Conservation (phyloP, 2,888 invertebrate species). For the Nowickia ferox region DNA sequence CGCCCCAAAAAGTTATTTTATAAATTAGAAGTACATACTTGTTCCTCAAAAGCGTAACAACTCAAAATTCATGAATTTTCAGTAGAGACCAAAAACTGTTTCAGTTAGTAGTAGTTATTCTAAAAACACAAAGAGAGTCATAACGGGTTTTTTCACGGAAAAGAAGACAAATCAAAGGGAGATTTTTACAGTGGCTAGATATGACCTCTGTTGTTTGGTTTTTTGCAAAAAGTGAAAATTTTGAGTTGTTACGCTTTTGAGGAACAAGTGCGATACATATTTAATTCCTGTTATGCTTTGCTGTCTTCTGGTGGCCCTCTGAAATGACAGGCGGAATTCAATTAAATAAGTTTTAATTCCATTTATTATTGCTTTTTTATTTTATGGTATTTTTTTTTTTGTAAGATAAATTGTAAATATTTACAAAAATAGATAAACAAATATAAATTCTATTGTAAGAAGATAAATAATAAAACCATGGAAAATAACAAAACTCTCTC, state of each 20-base stretch:
- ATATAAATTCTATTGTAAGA: neutral
- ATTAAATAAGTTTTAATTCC: neutral
- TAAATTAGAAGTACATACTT: neutral
- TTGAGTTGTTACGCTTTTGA: too few relatives aligned
- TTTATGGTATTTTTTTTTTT: neutral
- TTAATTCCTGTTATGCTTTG: slow-evolving; percentile 4
- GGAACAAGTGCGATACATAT: too few relatives aligned
- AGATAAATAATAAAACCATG: slow-evolving; percentile 1
- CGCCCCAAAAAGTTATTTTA: slow-evolving; percentile 22
- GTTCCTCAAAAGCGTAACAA: too few relatives aligned
- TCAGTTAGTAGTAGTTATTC: too few relatives aligned
- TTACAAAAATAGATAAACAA: slow-evolving; percentile 13
- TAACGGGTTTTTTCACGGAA: too few relatives aligned
- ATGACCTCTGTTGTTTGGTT: too few relatives aligned
- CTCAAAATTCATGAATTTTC: too few relatives aligned
- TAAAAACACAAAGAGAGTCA: too few relatives aligned
- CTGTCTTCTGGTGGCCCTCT: neutral
- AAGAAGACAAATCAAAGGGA: too few relatives aligned
- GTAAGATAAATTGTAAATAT: slow-evolving; percentile 5
- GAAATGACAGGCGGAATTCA: neutral
- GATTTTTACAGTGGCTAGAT: too few relatives aligned
- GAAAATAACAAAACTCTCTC: neutral
- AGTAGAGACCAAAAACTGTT: too few relatives aligned
- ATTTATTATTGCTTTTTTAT: slow-evolving; percentile 2
- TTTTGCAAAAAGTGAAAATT: too few relatives aligned